phyloP scores from a whole-genome alignment of 2,797 vertebrate genomes.

The Parauchenoglanis punctatus region DNA sequence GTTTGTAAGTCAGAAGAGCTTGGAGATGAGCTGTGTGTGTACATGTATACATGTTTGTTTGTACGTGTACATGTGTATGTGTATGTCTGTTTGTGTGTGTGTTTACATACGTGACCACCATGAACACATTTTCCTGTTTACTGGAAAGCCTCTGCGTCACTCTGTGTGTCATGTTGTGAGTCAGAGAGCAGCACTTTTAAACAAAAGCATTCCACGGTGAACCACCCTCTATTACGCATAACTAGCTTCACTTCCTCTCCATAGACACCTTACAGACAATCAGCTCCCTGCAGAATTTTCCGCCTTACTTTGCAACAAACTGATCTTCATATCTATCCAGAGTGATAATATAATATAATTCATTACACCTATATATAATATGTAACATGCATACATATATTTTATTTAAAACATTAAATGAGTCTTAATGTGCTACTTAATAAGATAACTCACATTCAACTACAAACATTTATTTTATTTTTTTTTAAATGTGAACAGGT shows the following conservation, averaged over 20 bases:
- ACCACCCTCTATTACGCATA: conserved; percentile 16
- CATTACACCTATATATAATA: not conserved
- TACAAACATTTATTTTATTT: not conserved
- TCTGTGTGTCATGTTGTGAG: conserved; percentile 37
- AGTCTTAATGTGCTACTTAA: not conserved
- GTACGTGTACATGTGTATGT: not conserved
- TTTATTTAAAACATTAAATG: not conserved
- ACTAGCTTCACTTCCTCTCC: not conserved
- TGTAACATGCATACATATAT: not conserved
- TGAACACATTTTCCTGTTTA: conserved; percentile 38
- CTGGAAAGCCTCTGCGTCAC: conserved; percentile 36
- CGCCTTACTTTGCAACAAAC: too few relatives aligned
- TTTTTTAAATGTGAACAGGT: not conserved
- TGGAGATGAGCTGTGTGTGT: not conserved
- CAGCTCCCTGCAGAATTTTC: not conserved
- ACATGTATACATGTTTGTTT: not conserved
- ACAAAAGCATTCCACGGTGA: conserved; percentile 32
- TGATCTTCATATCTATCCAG: not conserved
- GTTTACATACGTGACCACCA: conserved; percentile 27
- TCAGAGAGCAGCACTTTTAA: conserved; percentile 41
- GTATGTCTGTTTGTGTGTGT: not conserved
- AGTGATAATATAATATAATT: not conserved
- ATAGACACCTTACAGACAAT: conserved; percentile 1
- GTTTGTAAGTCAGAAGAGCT: not conserved
- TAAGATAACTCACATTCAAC: not conserved